Base-by-base conservation (phyloP, 2,797 vertebrate species). In the Melanotaenia pygmaea region DNA sequence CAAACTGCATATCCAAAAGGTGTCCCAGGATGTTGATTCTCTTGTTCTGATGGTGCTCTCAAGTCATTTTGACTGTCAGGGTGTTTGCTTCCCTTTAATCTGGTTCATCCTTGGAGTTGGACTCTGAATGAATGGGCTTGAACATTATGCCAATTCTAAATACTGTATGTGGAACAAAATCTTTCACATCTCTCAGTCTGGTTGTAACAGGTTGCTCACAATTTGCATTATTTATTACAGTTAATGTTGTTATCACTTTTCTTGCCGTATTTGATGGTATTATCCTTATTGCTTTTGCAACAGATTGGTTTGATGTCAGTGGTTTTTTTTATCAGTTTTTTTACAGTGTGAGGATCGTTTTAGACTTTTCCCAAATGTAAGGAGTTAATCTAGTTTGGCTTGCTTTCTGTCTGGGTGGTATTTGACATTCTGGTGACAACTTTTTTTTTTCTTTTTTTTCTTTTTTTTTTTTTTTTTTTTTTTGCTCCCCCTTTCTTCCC, bases 141-240 rank as follows among this genome's bases (percentile, higher is more conserved):
- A 80, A 73, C 72, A 38, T 79, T 61, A 62, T 83, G 84, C 80
- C 66, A 43, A 32, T 79, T 87, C 70, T 79, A 74, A 80, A 82
- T 51, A 65, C 70, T 70, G 56, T 69, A 70, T 20, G 74, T 82
- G 85, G 83, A 77, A 80, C 78, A 86, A 76, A 75, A 86, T 89
- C 86, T 83, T 91, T 82, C 86, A 91, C 88, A 91, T 90, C 85
- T 83, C 28, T 54, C 43, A 47, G 45, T 47, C 79, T 70, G 86
- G 78, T 70, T 88, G 76, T 81, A 88, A 88, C 80, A 77, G 77
- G 85, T 86, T 88, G 84, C 79, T 90, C 86, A 88, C 74, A 70
- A 72, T 87, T 90, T 90, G 66, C 88, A 89, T 94, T 95, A 92
- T 94, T 92, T 94, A 94, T 94, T 86, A 91, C 85, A 73, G 86